Percentiles rank a stretch among this genome's conserved stretches.
phyloP scores from a whole-genome alignment of 2,113 vertebrate genomes.

The Saimiri boliviensis region DNA sequence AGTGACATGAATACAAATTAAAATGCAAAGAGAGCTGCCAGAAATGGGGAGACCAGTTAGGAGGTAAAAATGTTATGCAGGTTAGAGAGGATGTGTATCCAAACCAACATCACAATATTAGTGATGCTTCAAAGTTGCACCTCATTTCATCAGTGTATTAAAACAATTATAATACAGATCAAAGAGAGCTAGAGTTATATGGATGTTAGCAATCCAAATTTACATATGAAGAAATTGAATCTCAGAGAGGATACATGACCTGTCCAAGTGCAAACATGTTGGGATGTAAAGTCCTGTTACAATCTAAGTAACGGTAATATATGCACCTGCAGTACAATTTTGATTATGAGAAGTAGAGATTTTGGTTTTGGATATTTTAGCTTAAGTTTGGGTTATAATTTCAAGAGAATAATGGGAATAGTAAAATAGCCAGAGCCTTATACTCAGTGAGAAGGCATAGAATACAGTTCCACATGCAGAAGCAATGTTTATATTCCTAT shows the following conservation, averaged over 20 bases:
- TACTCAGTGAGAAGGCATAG: background rate
- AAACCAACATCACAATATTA: background rate
- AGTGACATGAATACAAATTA: background rate
- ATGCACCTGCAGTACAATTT: background rate
- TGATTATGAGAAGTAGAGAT: background rate
- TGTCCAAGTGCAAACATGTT: background rate
- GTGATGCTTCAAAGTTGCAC: background rate
- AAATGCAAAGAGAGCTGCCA: background rate
- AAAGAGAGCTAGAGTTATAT: background rate
- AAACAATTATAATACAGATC: background rate
- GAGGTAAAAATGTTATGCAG: background rate
- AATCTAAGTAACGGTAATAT: background rate
- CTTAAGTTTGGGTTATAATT: background rate
- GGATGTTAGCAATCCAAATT: background rate
- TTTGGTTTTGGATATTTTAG: background rate
- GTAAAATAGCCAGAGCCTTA: background rate
- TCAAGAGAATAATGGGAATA: background rate
- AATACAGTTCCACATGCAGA: background rate
- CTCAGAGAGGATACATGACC: background rate
- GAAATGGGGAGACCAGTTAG: background rate
- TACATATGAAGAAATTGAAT: background rate
- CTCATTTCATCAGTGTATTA: background rate
- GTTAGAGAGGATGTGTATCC: background rate
- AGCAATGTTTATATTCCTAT: accelerated
- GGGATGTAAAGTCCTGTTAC: background rate